Evolutionary conservation across 2,797 vertebrate species (phyloP).

Genomic region (Melanitta fusca): DNA sequence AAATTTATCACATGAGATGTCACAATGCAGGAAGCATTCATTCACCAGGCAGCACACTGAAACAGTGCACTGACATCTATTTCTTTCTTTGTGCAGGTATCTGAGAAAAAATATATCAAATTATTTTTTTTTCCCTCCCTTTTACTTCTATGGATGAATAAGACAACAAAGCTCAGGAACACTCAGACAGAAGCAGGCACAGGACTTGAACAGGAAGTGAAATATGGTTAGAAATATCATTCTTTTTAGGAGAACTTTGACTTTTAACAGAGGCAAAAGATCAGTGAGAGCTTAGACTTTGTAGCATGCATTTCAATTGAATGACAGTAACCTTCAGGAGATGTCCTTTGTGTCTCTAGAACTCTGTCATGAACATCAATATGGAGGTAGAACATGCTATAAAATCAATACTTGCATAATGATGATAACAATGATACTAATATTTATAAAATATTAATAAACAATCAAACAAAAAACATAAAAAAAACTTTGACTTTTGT

Average conservation of each 20-base stretch:
- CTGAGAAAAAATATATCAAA: neutral
- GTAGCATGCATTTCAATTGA: neutral
- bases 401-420: neutral
- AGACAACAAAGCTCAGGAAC: neutral
- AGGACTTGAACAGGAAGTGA: neutral
- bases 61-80: neutral
- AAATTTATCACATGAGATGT: neutral
- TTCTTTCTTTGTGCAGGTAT: neutral
- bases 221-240: neutral
- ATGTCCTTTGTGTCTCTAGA: neutral
- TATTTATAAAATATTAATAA: neutral
- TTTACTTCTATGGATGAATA: neutral
- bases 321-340: neutral
- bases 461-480: neutral
- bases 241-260: neutral
- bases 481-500: neutral
- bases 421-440: neutral
- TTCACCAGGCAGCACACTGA: neutral
- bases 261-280: neutral
- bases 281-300: rapidly evolving
- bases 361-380: neutral
- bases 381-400: neutral
- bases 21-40: neutral
- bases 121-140: too few relatives aligned
- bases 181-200: neutral